Percentiles rank a stretch among this genome's conserved stretches.
Conservation (phyloP, 2,113 vertebrate species). For the Chascanopsetta lugubris region DNA sequence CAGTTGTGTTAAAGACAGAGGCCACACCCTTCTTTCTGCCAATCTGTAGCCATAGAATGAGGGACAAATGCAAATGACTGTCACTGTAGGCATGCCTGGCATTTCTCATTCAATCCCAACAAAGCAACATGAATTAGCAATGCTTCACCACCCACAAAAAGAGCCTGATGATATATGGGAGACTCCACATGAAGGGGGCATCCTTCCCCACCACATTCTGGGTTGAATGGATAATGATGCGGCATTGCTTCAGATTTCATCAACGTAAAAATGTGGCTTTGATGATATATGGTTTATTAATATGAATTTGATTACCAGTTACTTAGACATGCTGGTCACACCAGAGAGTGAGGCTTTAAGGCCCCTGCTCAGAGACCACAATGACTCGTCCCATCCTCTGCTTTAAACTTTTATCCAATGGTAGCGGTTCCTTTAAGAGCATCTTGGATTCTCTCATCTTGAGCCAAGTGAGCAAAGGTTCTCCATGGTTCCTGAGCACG, state of each 20-base stretch:
- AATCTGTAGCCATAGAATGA: constrained; percentile 40
- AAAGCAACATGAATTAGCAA: constrained; percentile 59
- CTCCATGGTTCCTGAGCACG: constrained; percentile 26
- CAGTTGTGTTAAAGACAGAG: constrained; percentile 20
- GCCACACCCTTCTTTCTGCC: constrained; percentile 39
- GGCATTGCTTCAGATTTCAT: constrained; percentile 19
- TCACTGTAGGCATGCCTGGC: constrained; percentile 61
- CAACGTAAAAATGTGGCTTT: background rate
- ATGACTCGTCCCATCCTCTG: background rate
- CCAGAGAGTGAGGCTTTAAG: background rate
- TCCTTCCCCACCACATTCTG: constrained; percentile 1
- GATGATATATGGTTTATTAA: constrained; percentile 6
- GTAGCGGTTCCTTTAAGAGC: constrained; percentile 10
- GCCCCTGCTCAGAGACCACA: background rate
- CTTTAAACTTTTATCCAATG: constrained; percentile 12
- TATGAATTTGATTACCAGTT: background rate
- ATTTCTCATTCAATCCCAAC: constrained; percentile 53
- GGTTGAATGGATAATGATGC: constrained; percentile 17
- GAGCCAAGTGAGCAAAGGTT: constrained; percentile 24
- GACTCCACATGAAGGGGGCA: constrained; percentile 36
- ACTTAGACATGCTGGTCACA: background rate
- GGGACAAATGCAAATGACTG: constrained; percentile 66
- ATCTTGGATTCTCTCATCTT: constrained; percentile 17
- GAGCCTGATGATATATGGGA: constrained; percentile 45
- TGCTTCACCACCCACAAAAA: constrained; percentile 37